Conservation (phyloP, 2,113 vertebrate genomes). For the Ovibos moschatus region DNA sequence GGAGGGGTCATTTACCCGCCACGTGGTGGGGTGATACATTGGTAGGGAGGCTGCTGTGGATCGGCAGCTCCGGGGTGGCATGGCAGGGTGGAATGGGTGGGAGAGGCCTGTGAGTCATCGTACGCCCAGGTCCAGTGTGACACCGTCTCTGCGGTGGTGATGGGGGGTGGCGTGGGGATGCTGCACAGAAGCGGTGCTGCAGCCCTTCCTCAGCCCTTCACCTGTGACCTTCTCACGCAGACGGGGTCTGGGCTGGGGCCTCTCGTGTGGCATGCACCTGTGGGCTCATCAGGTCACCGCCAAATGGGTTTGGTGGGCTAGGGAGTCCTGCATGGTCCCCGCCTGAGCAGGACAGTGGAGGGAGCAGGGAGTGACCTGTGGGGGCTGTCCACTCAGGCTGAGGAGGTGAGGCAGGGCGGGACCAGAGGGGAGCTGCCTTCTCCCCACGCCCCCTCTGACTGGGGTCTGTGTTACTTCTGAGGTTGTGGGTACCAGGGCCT, state of each 20-base stretch:
- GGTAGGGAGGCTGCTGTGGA: neutral
- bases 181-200: neutral
- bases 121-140: neutral
- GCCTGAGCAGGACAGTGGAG: neutral
- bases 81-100: neutral
- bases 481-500: neutral
- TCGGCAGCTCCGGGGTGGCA: neutral
- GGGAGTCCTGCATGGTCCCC: neutral
- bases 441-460: neutral
- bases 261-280: neutral
- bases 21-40: neutral
- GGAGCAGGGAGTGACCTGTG: neutral
- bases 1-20: neutral
- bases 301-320: fast-evolving
- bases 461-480: neutral
- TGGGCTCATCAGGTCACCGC: neutral
- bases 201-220: neutral
- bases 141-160: neutral
- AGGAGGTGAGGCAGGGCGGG: neutral
- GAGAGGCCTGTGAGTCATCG: neutral
- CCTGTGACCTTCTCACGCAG: neutral
- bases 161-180: neutral
- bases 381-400: neutral
- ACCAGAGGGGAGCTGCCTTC: neutral
- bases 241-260: neutral